Evolutionary conservation across 2,797 vertebrate species (phyloP).

Genomic region (Eleutherodactylus coqui): DNA sequence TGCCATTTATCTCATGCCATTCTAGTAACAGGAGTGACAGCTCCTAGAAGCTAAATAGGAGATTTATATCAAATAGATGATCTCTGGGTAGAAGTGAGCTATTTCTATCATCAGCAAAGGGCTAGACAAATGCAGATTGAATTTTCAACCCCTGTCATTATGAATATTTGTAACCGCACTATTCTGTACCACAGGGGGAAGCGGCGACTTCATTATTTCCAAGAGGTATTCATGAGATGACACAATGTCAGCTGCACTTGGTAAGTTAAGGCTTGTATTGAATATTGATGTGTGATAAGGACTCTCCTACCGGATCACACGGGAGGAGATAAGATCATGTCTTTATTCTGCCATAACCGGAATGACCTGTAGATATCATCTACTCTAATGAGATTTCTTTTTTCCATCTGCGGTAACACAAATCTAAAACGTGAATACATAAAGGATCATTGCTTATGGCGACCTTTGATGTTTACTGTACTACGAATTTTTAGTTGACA

Average conservation of each 20-base stretch:
- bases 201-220: slow-evolving; percentile 41
- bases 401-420: not conserved
- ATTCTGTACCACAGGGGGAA: not conserved
- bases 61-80: slow-evolving; percentile 10
- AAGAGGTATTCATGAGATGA: slow-evolving; percentile 32
- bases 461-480: too few relatives aligned
- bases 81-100: not conserved
- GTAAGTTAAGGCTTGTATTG: not conserved
- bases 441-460: not conserved
- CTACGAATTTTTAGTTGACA: too few relatives aligned
- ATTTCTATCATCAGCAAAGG: slow-evolving; percentile 18
- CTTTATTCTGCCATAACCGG: not conserved
- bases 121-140: slow-evolving; percentile 27
- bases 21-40: not conserved
- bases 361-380: not conserved
- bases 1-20: not conserved
- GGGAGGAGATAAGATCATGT: not conserved
- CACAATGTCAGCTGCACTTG: slow-evolving; percentile 33
- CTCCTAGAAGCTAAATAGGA: not conserved
- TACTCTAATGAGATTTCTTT: not conserved
- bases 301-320: not conserved
- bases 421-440: not conserved
- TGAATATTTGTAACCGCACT: slow-evolving; percentile 30
- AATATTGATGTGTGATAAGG: slow-evolving; percentile 41
- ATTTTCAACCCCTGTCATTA: slow-evolving; percentile 24